Evolutionary conservation across 2,888 invertebrate species (phyloP), one percentile per base, ranked within the genome.

Genomic region (Melanchra persicariae): DNA sequence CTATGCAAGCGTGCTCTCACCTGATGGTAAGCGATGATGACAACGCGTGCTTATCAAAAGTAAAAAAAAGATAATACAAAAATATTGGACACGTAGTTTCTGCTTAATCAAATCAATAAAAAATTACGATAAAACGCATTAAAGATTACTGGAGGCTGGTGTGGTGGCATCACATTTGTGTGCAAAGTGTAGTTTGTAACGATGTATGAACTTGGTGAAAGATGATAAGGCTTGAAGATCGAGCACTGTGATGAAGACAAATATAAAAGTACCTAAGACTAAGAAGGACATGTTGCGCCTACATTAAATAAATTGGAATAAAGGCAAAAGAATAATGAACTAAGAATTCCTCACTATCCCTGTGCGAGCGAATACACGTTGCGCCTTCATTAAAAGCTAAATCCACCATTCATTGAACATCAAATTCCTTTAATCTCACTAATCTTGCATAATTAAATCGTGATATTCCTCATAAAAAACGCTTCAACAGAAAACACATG

Each of bases 401-500:
- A 58, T 49, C 26, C 26, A 61, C 37, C 61, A 65, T 74, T 80
- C 43, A 69, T 54, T 52, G 64, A 72, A 72, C 34, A 73, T 79
- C 26, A 74, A 60, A 60, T 54, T 45, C 51, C 49, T 59, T 74
- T 54, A 74, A 65, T 60, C 69, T 59, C 66, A 45, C 49, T 62
- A 77, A 77, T 81, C 71, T 58, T 34, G 1, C 54, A 70, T 72
- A 76, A 79, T 84, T 73, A 74, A 81, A 83, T 59, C 60, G 59
- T 70, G 71, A 68, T 74, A 77, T 81, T 66, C 19, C 61, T 75
- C 60, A 68, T 77, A 68, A 84, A 82, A 66, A 64, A 54, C 64
- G 62, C 57, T 82, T 61, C 47, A 79, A 77, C 74, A 74, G 55
- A 79, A 81, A 83, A 81, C 76, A 78, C 55, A 64, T 74, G 54